Conservation (phyloP, 1,140 invertebrate genomes). For the Brachionus koreanus region DNA sequence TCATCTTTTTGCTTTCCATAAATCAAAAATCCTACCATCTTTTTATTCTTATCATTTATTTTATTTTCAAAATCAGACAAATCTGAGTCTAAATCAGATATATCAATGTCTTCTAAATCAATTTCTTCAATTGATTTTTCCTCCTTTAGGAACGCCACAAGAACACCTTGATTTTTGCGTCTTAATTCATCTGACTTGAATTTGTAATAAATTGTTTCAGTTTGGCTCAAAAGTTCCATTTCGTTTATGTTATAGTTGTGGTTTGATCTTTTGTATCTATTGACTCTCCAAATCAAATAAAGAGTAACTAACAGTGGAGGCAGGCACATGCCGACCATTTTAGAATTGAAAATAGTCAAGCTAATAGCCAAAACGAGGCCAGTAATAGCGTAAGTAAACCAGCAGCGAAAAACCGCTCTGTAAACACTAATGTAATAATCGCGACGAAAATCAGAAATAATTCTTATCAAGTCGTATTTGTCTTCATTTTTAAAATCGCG, state of each 20-base stretch:
- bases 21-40: constrained; percentile 3
- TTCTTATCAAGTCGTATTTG: constrained; percentile 31
- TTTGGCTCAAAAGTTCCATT: constrained; percentile 28
- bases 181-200: neutral
- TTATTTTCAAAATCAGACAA: neutral
- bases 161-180: constrained; percentile 23
- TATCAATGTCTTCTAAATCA: constrained; percentile 6
- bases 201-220: constrained; percentile 23
- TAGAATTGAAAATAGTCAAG: constrained; percentile 2
- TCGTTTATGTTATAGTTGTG: constrained; percentile 41
- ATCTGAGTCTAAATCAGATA: constrained; percentile 3
- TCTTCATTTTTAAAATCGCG: constrained; percentile 21
- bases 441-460: neutral
- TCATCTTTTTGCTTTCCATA: constrained; percentile 42
- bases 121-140: constrained; percentile 24
- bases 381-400: constrained; percentile 35
- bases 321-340: constrained; percentile 29
- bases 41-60: constrained; percentile 20
- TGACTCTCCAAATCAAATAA: constrained; percentile 23
- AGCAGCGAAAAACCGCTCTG: neutral
- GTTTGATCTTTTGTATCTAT: constrained; percentile 5
- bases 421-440: constrained; percentile 35
- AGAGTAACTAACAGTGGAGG: constrained; percentile 20
- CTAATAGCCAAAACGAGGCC: constrained; percentile 14
- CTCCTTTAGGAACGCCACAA: constrained; percentile 33